A percentile compares a stretch with the other conserved stretches of the same genome.
Evolutionary conservation across 2,113 vertebrate genomes (phyloP).

Genomic region (Heterotilapia buettikoferi): DNA sequence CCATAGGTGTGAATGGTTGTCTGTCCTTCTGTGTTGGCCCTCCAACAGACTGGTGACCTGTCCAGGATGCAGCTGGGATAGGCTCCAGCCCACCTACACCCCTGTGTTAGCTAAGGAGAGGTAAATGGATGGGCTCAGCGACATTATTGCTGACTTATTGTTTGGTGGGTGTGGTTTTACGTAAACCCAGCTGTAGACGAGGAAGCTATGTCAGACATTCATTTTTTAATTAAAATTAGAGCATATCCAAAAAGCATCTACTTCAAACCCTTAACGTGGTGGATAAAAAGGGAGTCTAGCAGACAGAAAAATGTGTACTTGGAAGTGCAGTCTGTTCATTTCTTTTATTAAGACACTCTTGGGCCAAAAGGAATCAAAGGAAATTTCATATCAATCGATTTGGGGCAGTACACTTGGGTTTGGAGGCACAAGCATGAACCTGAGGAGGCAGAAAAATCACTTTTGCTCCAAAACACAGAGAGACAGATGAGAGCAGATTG

Average conservation of each 20-base stretch:
- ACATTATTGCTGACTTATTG: not conserved
- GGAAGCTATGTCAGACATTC: not conserved
- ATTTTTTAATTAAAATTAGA: not conserved
- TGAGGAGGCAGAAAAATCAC: not conserved
- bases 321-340: not conserved
- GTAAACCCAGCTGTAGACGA: not conserved
- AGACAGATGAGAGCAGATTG: not conserved
- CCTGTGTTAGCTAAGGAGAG: not conserved
- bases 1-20: not conserved
- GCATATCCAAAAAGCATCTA: not conserved
- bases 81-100: not conserved
- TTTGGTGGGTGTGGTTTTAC: not conserved
- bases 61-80: not conserved
- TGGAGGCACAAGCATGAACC: not conserved
- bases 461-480: not conserved
- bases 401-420: not conserved
- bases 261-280: not conserved
- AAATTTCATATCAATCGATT: conserved; percentile 1
- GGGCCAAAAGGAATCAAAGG: not conserved
- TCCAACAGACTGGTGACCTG: not conserved
- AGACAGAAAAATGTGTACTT: not conserved
- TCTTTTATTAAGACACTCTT: not conserved
- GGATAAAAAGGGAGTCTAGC: not conserved
- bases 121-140: not conserved
- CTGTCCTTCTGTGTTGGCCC: not conserved